Percentiles rank a stretch among this genome's conserved stretches.
phyloP scores from a whole-genome alignment of 2,113 vertebrate genomes.

The Myocastor coypus region DNA sequence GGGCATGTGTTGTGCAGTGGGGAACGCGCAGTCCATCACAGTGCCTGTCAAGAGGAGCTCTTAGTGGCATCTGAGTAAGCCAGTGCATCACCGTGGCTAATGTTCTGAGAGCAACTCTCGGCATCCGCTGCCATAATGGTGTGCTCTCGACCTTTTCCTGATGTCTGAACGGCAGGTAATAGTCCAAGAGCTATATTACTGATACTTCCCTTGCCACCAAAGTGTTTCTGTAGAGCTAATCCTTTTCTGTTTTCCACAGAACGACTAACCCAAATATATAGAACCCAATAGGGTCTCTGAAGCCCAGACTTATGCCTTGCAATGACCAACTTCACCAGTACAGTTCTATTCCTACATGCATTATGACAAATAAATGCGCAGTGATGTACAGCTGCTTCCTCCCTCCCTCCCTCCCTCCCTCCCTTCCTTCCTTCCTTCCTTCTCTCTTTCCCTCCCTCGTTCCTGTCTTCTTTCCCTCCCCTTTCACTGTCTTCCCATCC shows the following conservation, averaged over 20 bases:
- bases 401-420: not conserved
- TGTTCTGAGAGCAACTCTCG: not conserved
- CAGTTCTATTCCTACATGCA: not conserved
- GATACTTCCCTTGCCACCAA: not conserved
- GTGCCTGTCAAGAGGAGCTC: slow-evolving; percentile 46
- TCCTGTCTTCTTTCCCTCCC: too few relatives aligned
- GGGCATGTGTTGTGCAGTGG: not conserved
- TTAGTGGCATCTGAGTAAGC: not conserved
- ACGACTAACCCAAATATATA: not conserved
- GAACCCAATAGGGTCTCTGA: not conserved
- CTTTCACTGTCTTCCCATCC: too few relatives aligned
- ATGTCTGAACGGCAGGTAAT: not conserved
- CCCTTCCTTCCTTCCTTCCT: not conserved
- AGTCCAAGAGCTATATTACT: not conserved
- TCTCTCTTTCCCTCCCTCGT: not conserved
- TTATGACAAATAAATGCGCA: not conserved
- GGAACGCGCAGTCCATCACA: slow-evolving; percentile 14
- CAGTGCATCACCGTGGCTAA: accelerated
- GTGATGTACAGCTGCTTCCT: not conserved
- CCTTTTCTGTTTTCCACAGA: not conserved
- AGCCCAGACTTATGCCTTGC: not conserved
- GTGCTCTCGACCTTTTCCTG: not conserved
- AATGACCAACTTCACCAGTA: not conserved
- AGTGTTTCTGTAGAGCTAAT: not conserved
- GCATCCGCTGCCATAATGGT: not conserved